Conservation (phyloP, 2,113 vertebrate genomes). For the Grallaria varia region DNA sequence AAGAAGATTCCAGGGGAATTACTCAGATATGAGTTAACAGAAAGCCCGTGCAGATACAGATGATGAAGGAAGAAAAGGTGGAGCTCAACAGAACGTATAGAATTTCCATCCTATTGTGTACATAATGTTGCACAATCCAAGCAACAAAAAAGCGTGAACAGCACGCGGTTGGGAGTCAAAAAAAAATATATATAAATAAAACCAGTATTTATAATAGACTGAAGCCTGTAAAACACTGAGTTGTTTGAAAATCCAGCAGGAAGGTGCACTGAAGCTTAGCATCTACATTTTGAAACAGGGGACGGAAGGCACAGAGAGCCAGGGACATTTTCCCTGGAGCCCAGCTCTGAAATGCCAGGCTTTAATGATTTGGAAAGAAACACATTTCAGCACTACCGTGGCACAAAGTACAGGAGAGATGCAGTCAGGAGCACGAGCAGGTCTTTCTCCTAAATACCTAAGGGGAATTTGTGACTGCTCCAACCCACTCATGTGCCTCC, state of each 20-base stretch:
- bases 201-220: conserved; percentile 24
- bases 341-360: conserved; percentile 39
- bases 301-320: neutral
- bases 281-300: neutral
- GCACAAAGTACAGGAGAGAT: neutral
- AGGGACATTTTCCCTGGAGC: conserved; percentile 47
- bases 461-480: conserved; percentile 13
- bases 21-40: neutral
- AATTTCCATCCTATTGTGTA: neutral
- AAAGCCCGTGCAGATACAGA: neutral
- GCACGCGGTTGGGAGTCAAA: neutral
- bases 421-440: neutral
- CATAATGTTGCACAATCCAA: neutral
- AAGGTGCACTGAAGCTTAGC: conserved; percentile 21
- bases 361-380: conserved; percentile 72
- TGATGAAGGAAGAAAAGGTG: neutral
- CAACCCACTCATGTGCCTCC: neutral
- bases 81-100: neutral
- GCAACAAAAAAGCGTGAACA: neutral
- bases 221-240: neutral
- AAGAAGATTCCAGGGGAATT: neutral
- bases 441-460: conserved; percentile 43
- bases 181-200: neutral
- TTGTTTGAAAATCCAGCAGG: conserved; percentile 21
- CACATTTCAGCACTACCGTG: conserved; percentile 30